phyloP scores from a whole-genome alignment of 1,140 invertebrate species.

The Hypsibius dujardini region DNA sequence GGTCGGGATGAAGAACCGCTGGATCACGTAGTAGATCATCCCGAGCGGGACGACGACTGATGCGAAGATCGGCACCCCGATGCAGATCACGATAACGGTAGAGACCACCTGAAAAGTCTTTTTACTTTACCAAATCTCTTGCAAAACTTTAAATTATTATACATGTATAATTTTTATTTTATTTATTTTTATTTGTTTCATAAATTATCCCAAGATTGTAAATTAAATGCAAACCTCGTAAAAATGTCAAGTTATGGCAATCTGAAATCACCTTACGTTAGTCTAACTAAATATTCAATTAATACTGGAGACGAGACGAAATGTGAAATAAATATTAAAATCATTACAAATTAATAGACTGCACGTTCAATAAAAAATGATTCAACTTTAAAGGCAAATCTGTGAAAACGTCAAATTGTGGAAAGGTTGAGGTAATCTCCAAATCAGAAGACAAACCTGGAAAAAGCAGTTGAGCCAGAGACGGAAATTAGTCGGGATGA shows the following conservation, averaged over 20 bases:
- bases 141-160: too few species aligned
- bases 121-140: too few species aligned
- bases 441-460: neutral
- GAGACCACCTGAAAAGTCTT: too few species aligned
- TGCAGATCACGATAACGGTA: slow-evolving; percentile 5
- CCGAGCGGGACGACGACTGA: slow-evolving; percentile 58
- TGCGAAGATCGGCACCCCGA: neutral
- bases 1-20: slow-evolving; percentile 41
- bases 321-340: neutral
- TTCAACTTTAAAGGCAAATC: too few species aligned
- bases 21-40: slow-evolving; percentile 67
- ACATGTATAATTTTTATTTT: too few species aligned
- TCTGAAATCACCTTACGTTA: neutral
- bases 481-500: neutral
- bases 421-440: too few species aligned
- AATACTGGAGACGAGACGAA: neutral
- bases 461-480: slow-evolving; percentile 13
- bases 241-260: too few species aligned
- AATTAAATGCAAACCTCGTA: too few species aligned
- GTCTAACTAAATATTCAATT: neutral
- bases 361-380: neutral
- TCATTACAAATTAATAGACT: neutral
- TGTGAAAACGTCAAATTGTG: too few species aligned
- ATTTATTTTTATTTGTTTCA: too few species aligned
- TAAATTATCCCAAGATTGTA: too few species aligned